Evolutionary conservation across 2,113 vertebrate species (phyloP).

Genomic region (Brachyhypopomus occidentalis): DNA sequence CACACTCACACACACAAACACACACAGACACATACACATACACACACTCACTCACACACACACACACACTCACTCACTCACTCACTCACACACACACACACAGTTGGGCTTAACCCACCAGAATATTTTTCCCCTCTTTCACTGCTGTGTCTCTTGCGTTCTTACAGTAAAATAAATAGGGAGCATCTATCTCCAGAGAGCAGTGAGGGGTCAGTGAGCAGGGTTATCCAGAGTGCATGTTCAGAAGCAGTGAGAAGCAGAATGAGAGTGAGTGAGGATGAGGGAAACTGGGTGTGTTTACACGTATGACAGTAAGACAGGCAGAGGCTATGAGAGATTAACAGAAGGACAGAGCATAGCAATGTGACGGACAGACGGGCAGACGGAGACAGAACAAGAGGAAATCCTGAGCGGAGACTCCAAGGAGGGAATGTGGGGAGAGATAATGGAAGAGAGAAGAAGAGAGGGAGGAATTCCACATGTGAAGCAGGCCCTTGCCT

Average conservation of each 20-base stretch:
- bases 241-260: slow-evolving; percentile 70
- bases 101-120: slow-evolving; percentile 46
- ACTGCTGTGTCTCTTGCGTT: slow-evolving; percentile 39
- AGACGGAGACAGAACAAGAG: slow-evolving; percentile 35
- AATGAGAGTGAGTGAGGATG: slow-evolving; percentile 51
- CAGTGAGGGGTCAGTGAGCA: slow-evolving; percentile 60
- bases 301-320: slow-evolving; percentile 23
- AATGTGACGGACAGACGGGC: slow-evolving; percentile 9
- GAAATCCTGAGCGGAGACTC: slow-evolving; percentile 51
- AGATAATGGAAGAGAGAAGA: slow-evolving; percentile 31
- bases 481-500: slow-evolving; percentile 55
- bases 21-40: slow-evolving; percentile 9
- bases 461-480: slow-evolving; percentile 58
- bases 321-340: slow-evolving; percentile 29
- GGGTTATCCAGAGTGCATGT: slow-evolving; percentile 78
- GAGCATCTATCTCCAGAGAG: slow-evolving; percentile 70
- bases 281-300: slow-evolving; percentile 34
- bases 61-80: background rate
- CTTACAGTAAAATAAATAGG: slow-evolving; percentile 73
- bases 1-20: slow-evolving; percentile 13
- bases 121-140: slow-evolving; percentile 45
- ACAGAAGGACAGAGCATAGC: slow-evolving; percentile 5
- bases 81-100: slow-evolving; percentile 16
- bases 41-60: slow-evolving; percentile 18
- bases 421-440: slow-evolving; percentile 29